Conservation (phyloP, 2,888 invertebrate species). For the Arrhopalites spinosus region DNA sequence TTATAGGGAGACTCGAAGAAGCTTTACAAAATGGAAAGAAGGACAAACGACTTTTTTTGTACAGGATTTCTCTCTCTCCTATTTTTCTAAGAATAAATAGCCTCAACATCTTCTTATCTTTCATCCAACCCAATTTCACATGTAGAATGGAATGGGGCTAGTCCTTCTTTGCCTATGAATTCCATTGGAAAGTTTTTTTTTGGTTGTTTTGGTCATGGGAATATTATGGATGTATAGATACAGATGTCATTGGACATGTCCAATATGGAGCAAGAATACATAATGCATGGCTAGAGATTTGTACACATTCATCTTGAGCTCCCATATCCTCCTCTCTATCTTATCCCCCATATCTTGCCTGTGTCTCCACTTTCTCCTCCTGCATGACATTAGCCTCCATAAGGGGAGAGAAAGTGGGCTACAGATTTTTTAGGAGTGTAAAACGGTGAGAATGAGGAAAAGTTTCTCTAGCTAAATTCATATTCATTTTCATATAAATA, state of each 20-base stretch:
- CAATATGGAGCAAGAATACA: not conserved
- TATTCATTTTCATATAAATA: not conserved
- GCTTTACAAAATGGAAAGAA: no score
- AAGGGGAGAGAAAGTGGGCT: no score
- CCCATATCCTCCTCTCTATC: not conserved
- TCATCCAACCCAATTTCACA: no score
- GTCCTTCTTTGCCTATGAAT: no score
- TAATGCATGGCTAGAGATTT: not conserved
- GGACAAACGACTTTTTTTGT: no score
- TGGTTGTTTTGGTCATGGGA: not conserved
- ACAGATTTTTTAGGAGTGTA: not conserved
- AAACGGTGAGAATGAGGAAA: not conserved
- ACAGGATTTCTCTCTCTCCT: no score
- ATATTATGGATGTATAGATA: not conserved
- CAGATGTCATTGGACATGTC: slow-evolving; percentile 8
- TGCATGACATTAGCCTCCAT: no score
- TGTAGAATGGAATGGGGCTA: no score
- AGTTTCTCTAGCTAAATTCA: not conserved
- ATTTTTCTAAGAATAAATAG: no score
- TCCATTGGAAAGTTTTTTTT: not conserved
- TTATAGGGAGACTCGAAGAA: no score
- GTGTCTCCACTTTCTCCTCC: no score
- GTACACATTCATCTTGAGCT: not conserved
- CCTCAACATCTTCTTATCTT: no score
- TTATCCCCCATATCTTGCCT: not conserved